Evolutionary conservation across 2,888 invertebrate species (phyloP), one percentile per base, ranked within the genome.

Genomic region (Scaptomyza parva): DNA sequence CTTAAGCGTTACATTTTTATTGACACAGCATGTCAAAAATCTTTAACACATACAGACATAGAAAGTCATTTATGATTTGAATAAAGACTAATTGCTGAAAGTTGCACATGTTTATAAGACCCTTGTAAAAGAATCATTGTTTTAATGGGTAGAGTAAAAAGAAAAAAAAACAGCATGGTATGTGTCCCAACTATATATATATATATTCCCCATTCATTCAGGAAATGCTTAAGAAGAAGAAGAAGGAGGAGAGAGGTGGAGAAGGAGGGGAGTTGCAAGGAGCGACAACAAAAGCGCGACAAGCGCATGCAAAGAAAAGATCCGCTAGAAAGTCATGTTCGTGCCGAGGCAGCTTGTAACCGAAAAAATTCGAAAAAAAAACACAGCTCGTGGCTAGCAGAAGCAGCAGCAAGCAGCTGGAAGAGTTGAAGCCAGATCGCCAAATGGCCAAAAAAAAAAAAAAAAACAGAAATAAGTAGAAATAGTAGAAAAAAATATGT

Each of bases 291-390:
- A 84, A 80, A 76, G 76, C 78, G 78, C 78, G 77, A 68, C 78
- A 69, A 71, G 76, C 87, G 67, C 82, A 86, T 70, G 86, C 87
- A 77, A 86, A 65, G 79, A 65, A 78, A 37, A 86, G 80, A 87
- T 86, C 88, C 80, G 88, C 88, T 86, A 88, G 86, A 86, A 88
- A 88, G 88, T 87, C 83, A 86, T 83, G 83, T 88, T 86, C 83
- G 81, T 82, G 77, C 74, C 76, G 64, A 58, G 47, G 66, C 62
- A 66, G 55, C 78, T 65, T 73, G 78, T 77, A 61, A 45, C 30
- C 41, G 12, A 47, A 47, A 44, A 43, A 9, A 40, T 3, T 8
- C 18, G 11, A 18, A 24, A 12, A 20, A 40, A 20, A 40, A 40
- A 24, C 30, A 45, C 20, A 53, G 52, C 59, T 63, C 43, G 47